These are phyloP conservation scores for Labeo catla DNA, from an alignment of 2,113 vertebrate genomes.

Conservation along the genomic window DNA sequence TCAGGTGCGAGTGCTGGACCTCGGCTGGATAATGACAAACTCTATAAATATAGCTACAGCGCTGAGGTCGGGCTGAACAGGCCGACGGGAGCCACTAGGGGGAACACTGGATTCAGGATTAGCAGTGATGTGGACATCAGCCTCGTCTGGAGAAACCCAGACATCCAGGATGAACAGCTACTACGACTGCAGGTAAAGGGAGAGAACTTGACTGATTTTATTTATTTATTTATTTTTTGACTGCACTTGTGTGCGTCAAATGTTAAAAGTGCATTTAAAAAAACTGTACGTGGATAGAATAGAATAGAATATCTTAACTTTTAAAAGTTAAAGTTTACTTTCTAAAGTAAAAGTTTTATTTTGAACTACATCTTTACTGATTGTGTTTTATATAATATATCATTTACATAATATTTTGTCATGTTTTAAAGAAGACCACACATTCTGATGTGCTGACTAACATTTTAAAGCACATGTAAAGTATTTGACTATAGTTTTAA, in stretches of 20 bases:
- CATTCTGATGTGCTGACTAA: not conserved
- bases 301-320: not conserved
- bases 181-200: constrained; percentile 75
- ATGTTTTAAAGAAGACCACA: not conserved
- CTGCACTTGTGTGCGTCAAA: not conserved
- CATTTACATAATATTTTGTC: not conserved
- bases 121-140: constrained; percentile 82
- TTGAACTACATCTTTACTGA: not conserved
- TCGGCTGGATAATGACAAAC: constrained; percentile 86
- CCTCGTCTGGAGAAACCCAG: constrained; percentile 89
- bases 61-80: constrained; percentile 84
- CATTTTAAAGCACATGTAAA: not conserved
- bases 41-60: constrained; percentile 89
- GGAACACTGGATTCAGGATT: constrained; percentile 83
- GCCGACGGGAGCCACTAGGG: constrained; percentile 75
- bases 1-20: constrained; percentile 87
- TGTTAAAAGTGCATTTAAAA: not conserved
- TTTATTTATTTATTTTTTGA: not conserved
- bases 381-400: not conserved
- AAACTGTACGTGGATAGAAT: no score
- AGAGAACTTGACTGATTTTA: not conserved
- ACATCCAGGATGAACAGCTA: constrained; percentile 88
- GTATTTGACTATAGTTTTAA: no score
- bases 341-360: no score
- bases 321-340: no score